Percentiles rank a stretch among this genome's conserved stretches.
phyloP scores from a whole-genome alignment of 2,797 vertebrate species.

The Epinephelus malabaricus region DNA sequence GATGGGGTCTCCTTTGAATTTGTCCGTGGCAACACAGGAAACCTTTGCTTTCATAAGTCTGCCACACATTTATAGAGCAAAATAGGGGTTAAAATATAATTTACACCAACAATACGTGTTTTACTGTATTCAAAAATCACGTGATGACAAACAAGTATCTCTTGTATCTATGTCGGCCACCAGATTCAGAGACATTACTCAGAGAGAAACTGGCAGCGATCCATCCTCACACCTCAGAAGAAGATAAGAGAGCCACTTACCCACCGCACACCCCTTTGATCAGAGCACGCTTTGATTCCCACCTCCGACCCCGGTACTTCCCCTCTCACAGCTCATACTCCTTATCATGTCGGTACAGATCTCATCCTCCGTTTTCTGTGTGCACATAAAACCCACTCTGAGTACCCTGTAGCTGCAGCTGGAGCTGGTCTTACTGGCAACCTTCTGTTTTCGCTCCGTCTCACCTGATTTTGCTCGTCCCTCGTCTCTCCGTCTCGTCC shows the following conservation, averaged over 20 bases:
- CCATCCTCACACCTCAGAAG: constrained; percentile 19
- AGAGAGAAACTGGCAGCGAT: constrained; percentile 18
- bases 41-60: constrained; percentile 15
- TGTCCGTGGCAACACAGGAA: constrained; percentile 45
- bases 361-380: constrained; percentile 3
- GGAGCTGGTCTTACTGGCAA: constrained; percentile 22
- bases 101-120: neutral
- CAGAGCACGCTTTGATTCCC: constrained; percentile 36
- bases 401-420: constrained; percentile 21
- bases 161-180: constrained; percentile 5
- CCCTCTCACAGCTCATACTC: constrained; percentile 8
- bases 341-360: constrained; percentile 37
- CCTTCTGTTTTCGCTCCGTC: constrained; percentile 31
- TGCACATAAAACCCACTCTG: neutral
- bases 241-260: constrained; percentile 63
- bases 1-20: constrained; percentile 61
- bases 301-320: constrained; percentile 18
- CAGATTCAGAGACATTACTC: neutral
- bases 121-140: neutral
- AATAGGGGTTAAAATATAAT: neutral
- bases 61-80: neutral
- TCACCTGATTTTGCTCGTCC: constrained; percentile 56
- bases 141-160: neutral
- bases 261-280: constrained; percentile 43
- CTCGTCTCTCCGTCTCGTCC: constrained; percentile 32